Conservation (phyloP, 2,888 invertebrate species). For the Nephrotoma appendiculata region DNA sequence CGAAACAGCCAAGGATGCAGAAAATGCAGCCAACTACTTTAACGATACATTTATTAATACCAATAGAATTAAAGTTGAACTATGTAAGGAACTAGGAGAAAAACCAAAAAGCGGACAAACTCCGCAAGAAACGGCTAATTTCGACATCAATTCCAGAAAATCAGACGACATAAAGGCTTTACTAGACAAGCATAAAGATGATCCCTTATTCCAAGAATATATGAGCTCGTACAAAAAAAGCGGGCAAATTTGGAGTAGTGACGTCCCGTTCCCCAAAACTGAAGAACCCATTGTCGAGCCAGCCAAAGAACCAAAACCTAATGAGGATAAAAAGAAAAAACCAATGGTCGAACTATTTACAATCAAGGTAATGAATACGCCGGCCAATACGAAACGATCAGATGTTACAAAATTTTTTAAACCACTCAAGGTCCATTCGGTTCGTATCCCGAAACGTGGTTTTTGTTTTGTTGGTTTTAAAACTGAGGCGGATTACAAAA, state of each 20-base stretch:
- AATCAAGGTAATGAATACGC: constrained; percentile 62
- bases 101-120: constrained; percentile 60
- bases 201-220: constrained; percentile 81
- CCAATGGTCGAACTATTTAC: constrained; percentile 37
- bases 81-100: constrained; percentile 50
- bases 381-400: constrained; percentile 65
- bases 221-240: constrained; percentile 63
- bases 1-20: constrained; percentile 64
- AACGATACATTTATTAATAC: constrained; percentile 76
- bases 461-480: constrained; percentile 87
- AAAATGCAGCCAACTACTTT: constrained; percentile 60
- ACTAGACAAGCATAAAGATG: constrained; percentile 65
- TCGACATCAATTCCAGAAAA: constrained; percentile 25
- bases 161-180: constrained; percentile 46
- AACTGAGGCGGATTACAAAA: constrained; percentile 61
- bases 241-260: constrained; percentile 39
- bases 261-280: constrained; percentile 27
- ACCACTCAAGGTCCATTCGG: constrained; percentile 61
- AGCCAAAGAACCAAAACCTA: background rate
- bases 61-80: constrained; percentile 63
- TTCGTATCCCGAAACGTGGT: constrained; percentile 67
- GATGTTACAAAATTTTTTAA: constrained; percentile 74
- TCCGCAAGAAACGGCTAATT: constrained; percentile 19
- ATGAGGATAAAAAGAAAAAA: constrained; percentile 22
- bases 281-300: constrained; percentile 34